A percentile compares a stretch with the other conserved stretches of the same genome.
These are phyloP conservation scores for Manis pentadactyla DNA, from an alignment of 2,797 vertebrate genomes.

Conservation along the genomic window DNA sequence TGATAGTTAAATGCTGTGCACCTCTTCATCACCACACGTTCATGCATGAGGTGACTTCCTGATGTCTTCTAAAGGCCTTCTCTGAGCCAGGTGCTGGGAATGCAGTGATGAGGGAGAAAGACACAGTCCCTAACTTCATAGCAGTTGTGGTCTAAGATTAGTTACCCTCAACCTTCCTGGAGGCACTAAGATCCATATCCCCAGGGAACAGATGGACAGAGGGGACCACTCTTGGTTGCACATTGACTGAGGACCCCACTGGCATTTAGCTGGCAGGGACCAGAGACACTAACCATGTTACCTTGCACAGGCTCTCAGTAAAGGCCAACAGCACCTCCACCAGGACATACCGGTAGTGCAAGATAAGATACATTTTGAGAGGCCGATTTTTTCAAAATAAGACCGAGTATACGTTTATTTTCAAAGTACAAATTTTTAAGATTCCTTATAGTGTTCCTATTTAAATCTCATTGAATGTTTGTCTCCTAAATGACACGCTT, in stretches of 20 bases:
- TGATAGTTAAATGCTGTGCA: not conserved
- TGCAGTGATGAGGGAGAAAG: not conserved
- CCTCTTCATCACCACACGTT: not conserved
- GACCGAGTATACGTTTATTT: not conserved
- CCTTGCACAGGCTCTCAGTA: not conserved
- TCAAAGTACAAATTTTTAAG: slow-evolving; percentile 13
- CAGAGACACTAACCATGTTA: not conserved
- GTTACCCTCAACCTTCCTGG: not conserved
- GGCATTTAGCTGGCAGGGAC: not conserved
- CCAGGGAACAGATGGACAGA: not conserved
- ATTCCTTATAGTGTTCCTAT: not conserved
- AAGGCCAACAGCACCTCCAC: not conserved
- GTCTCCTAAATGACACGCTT: not conserved
- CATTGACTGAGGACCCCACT: not conserved
- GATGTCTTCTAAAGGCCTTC: not conserved
- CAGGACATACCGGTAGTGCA: not conserved
- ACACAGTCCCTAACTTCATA: not conserved
- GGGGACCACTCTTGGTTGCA: not conserved
- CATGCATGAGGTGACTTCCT: not conserved
- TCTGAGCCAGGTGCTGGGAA: not conserved
- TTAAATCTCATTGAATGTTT: slow-evolving; percentile 14
- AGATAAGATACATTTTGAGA: not conserved
- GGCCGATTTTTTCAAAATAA: not conserved
- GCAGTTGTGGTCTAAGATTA: not conserved
- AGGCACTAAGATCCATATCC: not conserved